Conservation (phyloP, 2,888 invertebrate genomes). For the Caenorhabditis macrosperma region DNA sequence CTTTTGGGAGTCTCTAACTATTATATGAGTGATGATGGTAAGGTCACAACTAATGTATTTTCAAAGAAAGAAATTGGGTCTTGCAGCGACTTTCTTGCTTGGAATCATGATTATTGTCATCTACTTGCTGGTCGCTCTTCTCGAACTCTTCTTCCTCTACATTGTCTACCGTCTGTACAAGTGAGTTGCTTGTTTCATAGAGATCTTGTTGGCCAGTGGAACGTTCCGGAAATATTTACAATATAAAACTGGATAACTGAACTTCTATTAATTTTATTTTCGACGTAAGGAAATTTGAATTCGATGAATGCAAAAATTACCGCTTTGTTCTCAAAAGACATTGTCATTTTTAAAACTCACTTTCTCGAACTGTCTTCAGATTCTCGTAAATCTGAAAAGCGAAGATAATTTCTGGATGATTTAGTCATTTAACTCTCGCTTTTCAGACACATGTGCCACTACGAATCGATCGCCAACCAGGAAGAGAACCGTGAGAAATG, state of each 20-base stretch:
- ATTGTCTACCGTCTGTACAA: slow-evolving; percentile 79
- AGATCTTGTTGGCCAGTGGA: too few species aligned
- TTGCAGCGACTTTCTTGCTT: slow-evolving; percentile 77
- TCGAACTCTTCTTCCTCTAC: slow-evolving; percentile 79
- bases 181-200: slow-evolving; percentile 65
- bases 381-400: background rate
- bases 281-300: too few species aligned
- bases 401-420: background rate
- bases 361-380: background rate
- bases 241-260: too few species aligned
- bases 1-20: slow-evolving; percentile 78
- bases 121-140: slow-evolving; percentile 76
- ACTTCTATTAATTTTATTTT: too few species aligned
- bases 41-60: slow-evolving; percentile 30
- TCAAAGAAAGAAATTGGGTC: background rate
- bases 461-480: slow-evolving; percentile 71
- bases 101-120: slow-evolving; percentile 78
- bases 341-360: too few species aligned
- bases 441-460: slow-evolving; percentile 74
- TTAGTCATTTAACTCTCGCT: background rate
- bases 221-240: too few species aligned
- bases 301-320: too few species aligned
- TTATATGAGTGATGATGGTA: slow-evolving; percentile 78
- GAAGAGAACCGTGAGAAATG: slow-evolving; percentile 64
- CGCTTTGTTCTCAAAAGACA: too few species aligned